Evolutionary conservation across 2,113 vertebrate species (phyloP).

Genomic region (Uropsilus gracilis): DNA sequence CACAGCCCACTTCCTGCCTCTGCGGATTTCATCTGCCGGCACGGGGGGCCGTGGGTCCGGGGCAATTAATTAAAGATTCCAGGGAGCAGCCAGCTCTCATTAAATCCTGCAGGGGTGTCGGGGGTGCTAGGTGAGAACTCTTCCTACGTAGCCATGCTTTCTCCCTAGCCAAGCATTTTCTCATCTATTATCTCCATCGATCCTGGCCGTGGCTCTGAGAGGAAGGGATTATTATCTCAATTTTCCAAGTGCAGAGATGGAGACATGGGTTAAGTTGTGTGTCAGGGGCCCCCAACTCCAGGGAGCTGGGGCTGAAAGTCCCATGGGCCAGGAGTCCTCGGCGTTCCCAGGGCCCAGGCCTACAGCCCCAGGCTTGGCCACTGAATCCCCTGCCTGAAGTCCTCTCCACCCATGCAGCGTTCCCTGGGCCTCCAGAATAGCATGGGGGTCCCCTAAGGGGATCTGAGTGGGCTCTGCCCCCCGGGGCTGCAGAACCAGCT

Average conservation of each 20-base stretch:
- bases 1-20: not conserved
- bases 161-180: not conserved
- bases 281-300: not conserved
- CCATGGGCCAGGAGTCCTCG: not conserved
- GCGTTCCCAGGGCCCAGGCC: fast-evolving
- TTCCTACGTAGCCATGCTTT: not conserved
- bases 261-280: not conserved
- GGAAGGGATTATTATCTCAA: not conserved
- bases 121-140: not conserved
- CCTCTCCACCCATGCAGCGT: too few relatives aligned
- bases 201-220: not conserved
- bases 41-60: not conserved
- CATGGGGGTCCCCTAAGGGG: fast-evolving
- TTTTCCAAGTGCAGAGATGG: not conserved
- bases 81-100: not conserved
- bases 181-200: not conserved
- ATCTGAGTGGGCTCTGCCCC: not conserved
- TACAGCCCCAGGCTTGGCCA: too few relatives aligned
- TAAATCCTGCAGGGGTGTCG: not conserved
- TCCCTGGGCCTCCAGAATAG: not conserved
- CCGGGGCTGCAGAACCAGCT: not conserved
- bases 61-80: conserved; percentile 54
- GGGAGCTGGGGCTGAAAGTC: too few relatives aligned
- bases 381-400: too few relatives aligned
- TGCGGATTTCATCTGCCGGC: not conserved